Evolutionary conservation across 2,113 vertebrate species (phyloP).

Genomic region (Phrynosoma blainvillii): DNA sequence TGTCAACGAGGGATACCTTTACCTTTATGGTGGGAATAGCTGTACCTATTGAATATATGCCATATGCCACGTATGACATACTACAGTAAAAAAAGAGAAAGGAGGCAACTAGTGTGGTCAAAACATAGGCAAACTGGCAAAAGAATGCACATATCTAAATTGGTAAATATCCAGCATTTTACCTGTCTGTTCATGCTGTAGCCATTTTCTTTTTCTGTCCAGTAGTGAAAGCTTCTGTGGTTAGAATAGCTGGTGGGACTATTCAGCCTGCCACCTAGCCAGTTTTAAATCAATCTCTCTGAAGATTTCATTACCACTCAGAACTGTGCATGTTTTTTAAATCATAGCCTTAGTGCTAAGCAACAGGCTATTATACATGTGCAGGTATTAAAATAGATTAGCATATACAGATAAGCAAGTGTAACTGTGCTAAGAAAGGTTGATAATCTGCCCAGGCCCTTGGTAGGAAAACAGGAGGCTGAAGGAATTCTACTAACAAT

Average conservation of each 20-base stretch:
- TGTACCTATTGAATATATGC: neutral
- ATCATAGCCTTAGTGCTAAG: neutral
- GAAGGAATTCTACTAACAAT: neutral
- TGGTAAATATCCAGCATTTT: neutral
- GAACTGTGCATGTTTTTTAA: neutral
- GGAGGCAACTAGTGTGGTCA: neutral
- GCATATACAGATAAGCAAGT: conserved; percentile 2
- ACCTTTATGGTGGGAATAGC: neutral
- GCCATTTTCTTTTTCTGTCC: neutral
- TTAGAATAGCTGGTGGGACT: neutral
- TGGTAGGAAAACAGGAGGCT: neutral
- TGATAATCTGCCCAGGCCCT: neutral
- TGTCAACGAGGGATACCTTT: too few relatives aligned
- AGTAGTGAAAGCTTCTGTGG: neutral
- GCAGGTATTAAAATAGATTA: neutral
- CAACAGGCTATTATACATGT: neutral
- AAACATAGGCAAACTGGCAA: neutral
- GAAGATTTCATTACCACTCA: neutral
- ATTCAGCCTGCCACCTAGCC: neutral
- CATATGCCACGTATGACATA: neutral
- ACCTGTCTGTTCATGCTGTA: neutral
- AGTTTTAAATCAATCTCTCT: neutral
- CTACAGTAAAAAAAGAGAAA: neutral
- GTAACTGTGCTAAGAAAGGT: neutral
- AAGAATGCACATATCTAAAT: neutral